These are phyloP conservation scores for Cyprinus carpio DNA, from an alignment of 2,113 vertebrate genomes.

Conservation along the genomic window DNA sequence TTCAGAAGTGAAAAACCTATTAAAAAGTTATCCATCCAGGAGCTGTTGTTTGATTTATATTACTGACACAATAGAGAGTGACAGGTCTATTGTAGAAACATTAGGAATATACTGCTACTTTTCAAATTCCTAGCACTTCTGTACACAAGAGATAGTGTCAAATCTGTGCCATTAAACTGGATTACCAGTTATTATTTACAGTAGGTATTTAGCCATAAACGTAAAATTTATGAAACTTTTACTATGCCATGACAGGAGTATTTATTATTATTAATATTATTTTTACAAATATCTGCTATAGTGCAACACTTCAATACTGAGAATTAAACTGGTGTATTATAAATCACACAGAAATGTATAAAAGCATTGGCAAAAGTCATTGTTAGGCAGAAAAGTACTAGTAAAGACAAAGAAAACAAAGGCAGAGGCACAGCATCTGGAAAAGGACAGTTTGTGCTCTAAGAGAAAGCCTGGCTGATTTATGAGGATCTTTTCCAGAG, in stretches of 20 bases:
- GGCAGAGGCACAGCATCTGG: neutral
- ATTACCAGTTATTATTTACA: neutral
- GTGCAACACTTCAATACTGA: neutral
- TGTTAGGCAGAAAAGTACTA: neutral
- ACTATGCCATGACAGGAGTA: neutral
- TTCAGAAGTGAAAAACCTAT: neutral
- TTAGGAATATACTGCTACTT: neutral
- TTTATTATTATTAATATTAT: too few species aligned
- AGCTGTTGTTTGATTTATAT: neutral
- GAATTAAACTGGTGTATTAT: neutral
- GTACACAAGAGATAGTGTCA: neutral
- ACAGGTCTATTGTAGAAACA: neutral
- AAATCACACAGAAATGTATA: neutral
- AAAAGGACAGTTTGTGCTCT: conserved; percentile 16
- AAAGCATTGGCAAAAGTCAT: neutral
- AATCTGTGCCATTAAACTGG: neutral
- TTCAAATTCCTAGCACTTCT: neutral
- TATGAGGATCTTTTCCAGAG: conserved; percentile 35
- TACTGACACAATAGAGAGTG: neutral
- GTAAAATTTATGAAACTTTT: neutral
- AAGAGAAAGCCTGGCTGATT: conserved; percentile 40
- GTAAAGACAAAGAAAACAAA: neutral
- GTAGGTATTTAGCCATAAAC: neutral
- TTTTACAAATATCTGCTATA: neutral
- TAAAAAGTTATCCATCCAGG: neutral